Evolutionary conservation across 2,797 vertebrate genomes (phyloP).

Genomic region (Squalus acanthias): DNA sequence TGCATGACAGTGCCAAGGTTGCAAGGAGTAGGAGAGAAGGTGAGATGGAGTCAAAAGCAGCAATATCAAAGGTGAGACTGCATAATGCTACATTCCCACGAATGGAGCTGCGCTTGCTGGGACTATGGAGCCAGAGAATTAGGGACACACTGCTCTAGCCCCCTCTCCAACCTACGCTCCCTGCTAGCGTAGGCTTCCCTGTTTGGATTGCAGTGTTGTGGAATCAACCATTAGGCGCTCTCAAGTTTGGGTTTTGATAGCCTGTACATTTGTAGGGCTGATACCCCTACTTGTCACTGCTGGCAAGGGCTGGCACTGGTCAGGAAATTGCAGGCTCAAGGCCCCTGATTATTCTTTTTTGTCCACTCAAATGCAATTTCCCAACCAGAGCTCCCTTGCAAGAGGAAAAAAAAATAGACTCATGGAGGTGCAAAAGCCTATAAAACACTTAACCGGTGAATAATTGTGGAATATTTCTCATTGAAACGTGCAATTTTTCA

Average conservation of each 20-base stretch:
- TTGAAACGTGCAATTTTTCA: too few relatives aligned
- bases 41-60: not conserved
- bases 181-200: not conserved
- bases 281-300: not conserved
- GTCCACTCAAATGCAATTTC: not conserved
- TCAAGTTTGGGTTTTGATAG: not conserved
- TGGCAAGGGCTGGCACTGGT: not conserved
- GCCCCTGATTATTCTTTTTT: not conserved
- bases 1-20: not conserved
- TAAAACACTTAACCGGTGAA: not conserved
- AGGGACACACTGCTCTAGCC: not conserved
- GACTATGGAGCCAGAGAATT: not conserved
- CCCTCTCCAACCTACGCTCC: not conserved
- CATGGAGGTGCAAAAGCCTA: not conserved
- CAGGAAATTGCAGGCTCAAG: not conserved
- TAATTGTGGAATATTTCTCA: not conserved
- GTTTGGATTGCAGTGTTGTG: not conserved
- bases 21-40: not conserved
- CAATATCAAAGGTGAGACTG: not conserved
- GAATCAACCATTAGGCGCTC: not conserved
- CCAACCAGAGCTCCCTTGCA: not conserved
- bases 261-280: not conserved
- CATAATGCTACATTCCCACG: not conserved
- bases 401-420: too few relatives aligned
- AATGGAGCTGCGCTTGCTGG: not conserved